Conservation (phyloP, 2,888 invertebrate genomes). For the Laothoe populi region DNA sequence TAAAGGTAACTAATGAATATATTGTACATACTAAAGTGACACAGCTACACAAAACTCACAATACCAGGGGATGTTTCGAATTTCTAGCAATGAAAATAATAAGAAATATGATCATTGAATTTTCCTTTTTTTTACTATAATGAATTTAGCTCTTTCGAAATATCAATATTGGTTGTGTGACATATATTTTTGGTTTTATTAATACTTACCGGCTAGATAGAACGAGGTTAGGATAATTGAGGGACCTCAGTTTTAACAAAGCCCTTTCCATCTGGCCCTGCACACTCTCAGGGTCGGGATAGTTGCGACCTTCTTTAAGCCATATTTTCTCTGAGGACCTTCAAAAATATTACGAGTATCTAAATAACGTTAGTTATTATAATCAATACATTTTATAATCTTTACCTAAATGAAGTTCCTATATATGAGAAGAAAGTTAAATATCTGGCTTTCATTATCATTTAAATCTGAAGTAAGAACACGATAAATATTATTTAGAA, state of each 20-base stretch:
- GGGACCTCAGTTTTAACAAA: slow-evolving; percentile 81
- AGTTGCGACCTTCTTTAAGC: slow-evolving; percentile 68
- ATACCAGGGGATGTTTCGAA: no score
- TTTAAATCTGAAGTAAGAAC: slow-evolving; percentile 27
- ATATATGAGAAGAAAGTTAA: slow-evolving; percentile 91
- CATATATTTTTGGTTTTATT: not conserved
- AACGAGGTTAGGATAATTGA: slow-evolving; percentile 82
- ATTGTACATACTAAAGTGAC: no score
- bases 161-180: no score
- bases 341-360: slow-evolving; percentile 36
- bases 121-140: no score
- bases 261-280: slow-evolving; percentile 90
- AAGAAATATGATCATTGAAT: no score
- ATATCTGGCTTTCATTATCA: slow-evolving; percentile 86
- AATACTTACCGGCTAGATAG: slow-evolving; percentile 89
- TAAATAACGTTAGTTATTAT: not conserved
- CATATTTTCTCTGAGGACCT: slow-evolving; percentile 90
- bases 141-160: no score
- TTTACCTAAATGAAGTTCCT: slow-evolving; percentile 90
- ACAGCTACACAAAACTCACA: no score
- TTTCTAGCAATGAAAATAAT: no score
- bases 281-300: slow-evolving; percentile 86
- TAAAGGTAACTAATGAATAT: no score
- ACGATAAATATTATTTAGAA: not conserved
- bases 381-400: slow-evolving; percentile 21